Percentiles rank a stretch among this genome's conserved stretches.
These are phyloP conservation scores for Haliclona indistincta DNA, from an alignment of 37 sponge, comb jelly and placozoan species.

Conservation along the genomic window DNA sequence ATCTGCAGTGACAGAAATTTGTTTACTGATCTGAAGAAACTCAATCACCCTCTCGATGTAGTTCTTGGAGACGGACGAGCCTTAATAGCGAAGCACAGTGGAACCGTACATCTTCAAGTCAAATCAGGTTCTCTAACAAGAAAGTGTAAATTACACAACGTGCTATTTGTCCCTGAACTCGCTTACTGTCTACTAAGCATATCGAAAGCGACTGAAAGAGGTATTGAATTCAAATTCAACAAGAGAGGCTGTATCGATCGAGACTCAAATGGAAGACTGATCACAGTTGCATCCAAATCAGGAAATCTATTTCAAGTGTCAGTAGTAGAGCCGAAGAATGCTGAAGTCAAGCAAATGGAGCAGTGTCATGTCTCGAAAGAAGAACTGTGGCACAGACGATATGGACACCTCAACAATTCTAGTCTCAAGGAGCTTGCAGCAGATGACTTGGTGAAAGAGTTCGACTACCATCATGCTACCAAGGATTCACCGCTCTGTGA, in stretches of 20 bases:
- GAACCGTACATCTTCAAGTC: no score
- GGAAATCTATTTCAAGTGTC: not conserved
- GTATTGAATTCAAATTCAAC: not conserved
- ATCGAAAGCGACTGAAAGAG: conserved; percentile 21
- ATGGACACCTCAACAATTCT: conserved; percentile 5
- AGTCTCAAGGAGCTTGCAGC: not conserved
- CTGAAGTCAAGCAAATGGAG: no score
- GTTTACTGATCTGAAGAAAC: no score
- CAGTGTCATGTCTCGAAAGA: no score
- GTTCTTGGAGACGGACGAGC: no score
- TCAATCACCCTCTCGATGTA: no score
- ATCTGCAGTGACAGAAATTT: no score
- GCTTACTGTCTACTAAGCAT: conserved; percentile 60
- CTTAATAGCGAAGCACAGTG: no score
- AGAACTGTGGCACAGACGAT: no score
- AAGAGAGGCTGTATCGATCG: not conserved
- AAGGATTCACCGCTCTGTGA: conserved; percentile 10
- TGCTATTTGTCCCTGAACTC: conserved; percentile 55
- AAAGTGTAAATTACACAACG: no score
- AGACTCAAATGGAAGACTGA: not conserved
- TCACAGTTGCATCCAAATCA: not conserved
- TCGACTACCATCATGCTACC: not conserved
- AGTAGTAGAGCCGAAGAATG: no score
- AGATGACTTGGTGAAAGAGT: conserved; percentile 10
- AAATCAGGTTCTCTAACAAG: no score